Evolutionary conservation across 2,888 invertebrate genomes (phyloP), one percentile per base, ranked within the genome.

Genomic region (Euplexia lucipara): DNA sequence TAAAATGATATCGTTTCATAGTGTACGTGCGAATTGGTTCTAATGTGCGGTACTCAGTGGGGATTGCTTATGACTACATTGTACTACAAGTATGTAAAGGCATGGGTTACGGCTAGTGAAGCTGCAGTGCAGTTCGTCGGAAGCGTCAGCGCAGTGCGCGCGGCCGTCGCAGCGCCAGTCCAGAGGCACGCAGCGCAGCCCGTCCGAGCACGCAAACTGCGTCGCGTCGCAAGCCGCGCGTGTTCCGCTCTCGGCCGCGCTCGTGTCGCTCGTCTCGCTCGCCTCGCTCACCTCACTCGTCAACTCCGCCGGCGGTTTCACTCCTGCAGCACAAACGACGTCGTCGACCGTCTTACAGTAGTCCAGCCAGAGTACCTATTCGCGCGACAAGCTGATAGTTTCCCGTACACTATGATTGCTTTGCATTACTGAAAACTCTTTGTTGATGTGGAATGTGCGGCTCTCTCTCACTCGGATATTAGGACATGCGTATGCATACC

Each of bases 131-230:
- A 92, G 91, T 88, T 97, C 97, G 89, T 97, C 97, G 73, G 96
- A 96, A 53, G 95, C 96, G 89, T 97, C 97, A 14, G 93, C 91
- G 89, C 97, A 97, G 89, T 97, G 97, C 74, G 93, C 88, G 65
- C 95, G 95, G 22, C 93, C 94, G 89, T 97, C 97, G 90, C 97
- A 97, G 79, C 95, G 95, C 96, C 96, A 96, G 73, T 95, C 94
- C 70, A 90, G 87, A 35, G 96, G 96, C 84, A 97, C 96, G 91
- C 97, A 97, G 83, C 96, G 93, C 77, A 83, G 91, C 18, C 96
- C 96, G 84, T 96, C 96, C 64, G 91, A 92, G 89, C 97, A 97
- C 77, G 87, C 87, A 88, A 96, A 97, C 87, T 96, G 94, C 56
- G 86, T 92, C 54, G 75, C 76, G 48, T 70, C 82, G 86, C 96